A percentile compares a stretch with the other conserved stretches of the same genome.
These are phyloP conservation scores for Ceyx cyanopectus DNA, from an alignment of 2,113 vertebrate species.

Conservation along the genomic window DNA sequence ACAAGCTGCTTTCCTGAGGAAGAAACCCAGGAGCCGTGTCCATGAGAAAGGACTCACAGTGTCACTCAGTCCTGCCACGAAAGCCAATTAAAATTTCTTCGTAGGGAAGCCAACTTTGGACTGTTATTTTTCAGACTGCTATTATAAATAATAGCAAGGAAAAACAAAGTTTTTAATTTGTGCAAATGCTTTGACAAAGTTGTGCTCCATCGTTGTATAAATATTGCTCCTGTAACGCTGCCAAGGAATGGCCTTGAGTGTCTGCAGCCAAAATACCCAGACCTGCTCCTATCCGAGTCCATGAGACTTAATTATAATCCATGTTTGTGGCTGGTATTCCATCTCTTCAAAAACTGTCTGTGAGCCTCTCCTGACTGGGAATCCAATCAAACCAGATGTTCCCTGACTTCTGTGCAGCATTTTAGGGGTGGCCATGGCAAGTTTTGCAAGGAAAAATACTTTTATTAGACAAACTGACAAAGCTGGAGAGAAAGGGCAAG, in stretches of 20 bases:
- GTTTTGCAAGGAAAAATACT: not conserved
- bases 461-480: not conserved
- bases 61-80: not conserved
- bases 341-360: not conserved
- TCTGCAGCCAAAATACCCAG: conserved; percentile 7
- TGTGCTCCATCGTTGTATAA: conserved; percentile 33
- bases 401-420: not conserved
- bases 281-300: conserved; percentile 4
- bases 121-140: not conserved
- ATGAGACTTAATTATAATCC: not conserved
- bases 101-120: not conserved
- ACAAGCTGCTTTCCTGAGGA: not conserved
- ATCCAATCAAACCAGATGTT: not conserved
- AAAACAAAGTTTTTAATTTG: conserved; percentile 46
- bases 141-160: conserved; percentile 43
- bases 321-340: not conserved
- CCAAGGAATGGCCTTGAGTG: conserved; percentile 48
- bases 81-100: conserved; percentile 41
- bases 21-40: not conserved
- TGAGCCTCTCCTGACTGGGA: not conserved
- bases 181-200: conserved; percentile 32
- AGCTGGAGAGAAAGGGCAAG: not conserved
- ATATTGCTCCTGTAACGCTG: conserved; percentile 50
- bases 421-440: not conserved
- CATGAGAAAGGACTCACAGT: not conserved